Evolutionary conservation across 2,113 vertebrate genomes (phyloP).

Genomic region (Macaca mulatta): DNA sequence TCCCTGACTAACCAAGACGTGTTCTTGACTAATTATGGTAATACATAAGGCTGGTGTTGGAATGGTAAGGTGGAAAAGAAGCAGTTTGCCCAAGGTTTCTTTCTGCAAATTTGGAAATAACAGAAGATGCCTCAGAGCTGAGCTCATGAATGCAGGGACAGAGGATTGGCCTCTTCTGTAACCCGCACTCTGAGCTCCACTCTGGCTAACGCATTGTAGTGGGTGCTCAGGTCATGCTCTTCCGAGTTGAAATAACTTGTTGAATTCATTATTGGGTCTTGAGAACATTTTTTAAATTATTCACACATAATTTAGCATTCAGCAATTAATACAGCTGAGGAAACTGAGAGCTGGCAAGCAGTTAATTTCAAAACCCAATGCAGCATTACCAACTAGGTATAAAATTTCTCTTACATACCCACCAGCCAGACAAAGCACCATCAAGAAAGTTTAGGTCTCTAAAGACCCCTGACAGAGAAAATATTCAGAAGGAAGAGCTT

Average conservation of each 20-base stretch:
- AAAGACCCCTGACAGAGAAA: slow-evolving; percentile 1
- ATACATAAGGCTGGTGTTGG: background rate
- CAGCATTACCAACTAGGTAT: background rate
- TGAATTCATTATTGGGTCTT: background rate
- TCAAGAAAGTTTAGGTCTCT: background rate
- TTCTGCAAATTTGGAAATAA: background rate
- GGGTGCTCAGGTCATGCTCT: background rate
- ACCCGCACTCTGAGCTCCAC: background rate
- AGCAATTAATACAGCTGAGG: background rate
- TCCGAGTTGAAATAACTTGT: background rate
- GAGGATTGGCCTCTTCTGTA: background rate
- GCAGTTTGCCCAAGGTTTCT: background rate
- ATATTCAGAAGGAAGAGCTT: background rate
- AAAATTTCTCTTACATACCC: background rate
- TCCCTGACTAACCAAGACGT: background rate
- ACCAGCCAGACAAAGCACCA: background rate
- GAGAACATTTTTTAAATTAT: slow-evolving; percentile 18
- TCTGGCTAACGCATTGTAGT: background rate
- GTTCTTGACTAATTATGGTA: background rate
- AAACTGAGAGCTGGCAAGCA: background rate
- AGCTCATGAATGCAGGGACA: background rate
- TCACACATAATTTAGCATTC: background rate
- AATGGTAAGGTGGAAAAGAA: background rate
- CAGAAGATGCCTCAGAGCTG: background rate
- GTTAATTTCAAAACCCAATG: slow-evolving; percentile 13